Evolutionary conservation across 2,113 vertebrate genomes (phyloP), one percentile per base, ranked within the genome.

Genomic region (Carassius auratus): DNA sequence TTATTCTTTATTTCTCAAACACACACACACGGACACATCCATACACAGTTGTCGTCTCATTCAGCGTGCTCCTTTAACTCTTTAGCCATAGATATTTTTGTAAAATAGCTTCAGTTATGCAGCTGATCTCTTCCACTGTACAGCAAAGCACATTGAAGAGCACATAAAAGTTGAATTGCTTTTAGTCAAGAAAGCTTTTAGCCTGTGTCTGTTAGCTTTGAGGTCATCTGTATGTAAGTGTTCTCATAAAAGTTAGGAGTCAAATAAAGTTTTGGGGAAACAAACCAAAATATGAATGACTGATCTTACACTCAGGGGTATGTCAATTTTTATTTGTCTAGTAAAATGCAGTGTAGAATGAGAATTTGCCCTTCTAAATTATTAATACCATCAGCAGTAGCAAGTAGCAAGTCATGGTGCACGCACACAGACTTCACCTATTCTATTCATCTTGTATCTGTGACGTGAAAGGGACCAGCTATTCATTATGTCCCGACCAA

Each of bases 151-250:
- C 3, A 33, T 33, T 5, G 33, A 57, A 73, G 36, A 13, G 9
- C 36, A 30, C 38, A 73, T 45, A 73, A 73, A 73, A 45, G n/a
- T 17, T 19, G 21, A 73, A 73, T 73, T 73, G 69, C 19, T 73
- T 42, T 71, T 36, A 19, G 66, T 69, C 7, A 69, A 38, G 36
- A 71, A 71, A n/a, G 17, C 5, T 21, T 73, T 21, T 12, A 73
- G 19, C 21, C 36, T 45, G 19, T 55, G 48, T 52, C 14, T 76
- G 0, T 52, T 76, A 52, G 45, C 6, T 26, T 48, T 52, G 23
- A 17, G 14, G 48, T 76, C 13, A 15, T 52, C 26, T 55, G 17
- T n/a, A 42, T 71, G 33, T 17, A 7, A 21, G 36, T 73, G 36
- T 13, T 8, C 69, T 73, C 36, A 19, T 73, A n/a, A 73, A 73